Evolutionary conservation across 1,140 invertebrate genomes (phyloP).

Genomic region (Atta texana): DNA sequence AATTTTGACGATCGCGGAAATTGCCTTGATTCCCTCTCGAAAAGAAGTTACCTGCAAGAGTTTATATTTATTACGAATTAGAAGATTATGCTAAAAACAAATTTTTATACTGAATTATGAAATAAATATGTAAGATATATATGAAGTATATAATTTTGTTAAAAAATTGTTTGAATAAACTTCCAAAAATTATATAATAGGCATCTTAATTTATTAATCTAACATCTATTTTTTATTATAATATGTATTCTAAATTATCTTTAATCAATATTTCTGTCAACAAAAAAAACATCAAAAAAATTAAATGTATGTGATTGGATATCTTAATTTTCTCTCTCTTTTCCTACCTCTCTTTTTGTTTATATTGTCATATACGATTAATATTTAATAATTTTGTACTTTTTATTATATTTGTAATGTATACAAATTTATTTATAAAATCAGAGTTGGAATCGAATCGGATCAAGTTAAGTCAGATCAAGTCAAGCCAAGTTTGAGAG

Average conservation of each 20-base stretch:
- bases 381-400: background rate
- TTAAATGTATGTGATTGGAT: background rate
- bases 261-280: background rate
- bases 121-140: slow-evolving; percentile 47
- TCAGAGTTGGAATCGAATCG: background rate
- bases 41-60: slow-evolving; percentile 86
- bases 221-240: background rate
- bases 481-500: background rate
- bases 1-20: slow-evolving; percentile 87
- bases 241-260: background rate
- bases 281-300: background rate
- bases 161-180: background rate
- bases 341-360: background rate
- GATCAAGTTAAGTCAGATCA: background rate
- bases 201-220: background rate
- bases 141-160: background rate
- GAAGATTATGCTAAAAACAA: background rate
- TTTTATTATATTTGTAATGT: background rate
- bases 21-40: slow-evolving; percentile 86
- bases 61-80: slow-evolving; percentile 4
- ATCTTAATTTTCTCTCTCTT: background rate
- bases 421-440: background rate
- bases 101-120: background rate
- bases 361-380: background rate
- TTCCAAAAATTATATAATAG: background rate